Base-by-base conservation (phyloP, 2,113 vertebrate genomes). In the Cheirogaleus medius region DNA sequence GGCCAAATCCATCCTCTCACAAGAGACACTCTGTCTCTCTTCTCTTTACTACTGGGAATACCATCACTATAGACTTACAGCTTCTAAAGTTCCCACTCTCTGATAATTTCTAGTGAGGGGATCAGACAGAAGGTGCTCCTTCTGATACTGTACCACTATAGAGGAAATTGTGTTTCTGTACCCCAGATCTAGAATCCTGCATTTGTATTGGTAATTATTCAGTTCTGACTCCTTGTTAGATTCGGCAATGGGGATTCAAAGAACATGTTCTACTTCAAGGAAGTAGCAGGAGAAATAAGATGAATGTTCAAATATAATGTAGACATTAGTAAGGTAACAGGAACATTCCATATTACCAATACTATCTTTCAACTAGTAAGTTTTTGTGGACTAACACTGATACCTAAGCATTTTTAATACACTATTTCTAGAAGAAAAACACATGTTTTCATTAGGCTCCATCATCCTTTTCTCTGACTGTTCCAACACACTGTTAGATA, bases 281-380 rank as follows among this genome's bases (percentile, higher is more conserved):
- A 87, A 87, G 58, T 64, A 86, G 84, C 52, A 0, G 69, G 39
- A 85, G 77, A 74, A 92, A 68, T 6, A 73, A 74, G 58, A 86
- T 69, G 25, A 86, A 66, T 23, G 56, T 58, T 87, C 39, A 87
- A 64, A 39, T 52, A 49, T 14, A 83, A 60, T 27, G 14, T 1
- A 88, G 60, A 92, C 71, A 96, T 58, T 89, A 92, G 47, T 44
- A 80, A 39, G 44, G 52, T 73, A 96, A 78, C 34, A 27, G 12
- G 32, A 29, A 73, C 1, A 32, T 71, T 69, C 80, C 6, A 82
- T 60, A 77, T 71, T 39, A 88, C 58, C 8, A 60, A 5, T 66
- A 91, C 42, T 68, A 47, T 34, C n/a, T 83, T 69, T 76, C 52
- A 87, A 77, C 5, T 77, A 77, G 18, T 82, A 76, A 83, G 49